These are phyloP conservation scores for Lepidotrigona ventralis DNA, from an alignment of 1,140 invertebrate genomes.

Conservation along the genomic window DNA sequence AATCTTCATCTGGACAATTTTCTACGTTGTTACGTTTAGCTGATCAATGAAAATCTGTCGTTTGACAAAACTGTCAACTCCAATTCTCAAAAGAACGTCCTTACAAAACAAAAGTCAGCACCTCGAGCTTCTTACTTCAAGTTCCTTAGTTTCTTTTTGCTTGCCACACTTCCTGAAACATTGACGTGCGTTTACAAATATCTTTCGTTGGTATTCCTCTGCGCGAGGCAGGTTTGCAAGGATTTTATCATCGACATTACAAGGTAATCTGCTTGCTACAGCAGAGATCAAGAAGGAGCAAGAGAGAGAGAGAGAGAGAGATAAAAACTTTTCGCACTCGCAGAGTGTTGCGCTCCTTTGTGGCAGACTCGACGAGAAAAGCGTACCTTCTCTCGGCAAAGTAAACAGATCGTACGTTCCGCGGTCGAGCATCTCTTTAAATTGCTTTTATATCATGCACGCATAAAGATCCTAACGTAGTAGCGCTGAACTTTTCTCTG, in stretches of 20 bases:
- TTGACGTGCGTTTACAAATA: background rate
- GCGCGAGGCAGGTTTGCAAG: background rate
- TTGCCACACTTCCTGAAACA: background rate
- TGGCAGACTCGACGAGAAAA: background rate
- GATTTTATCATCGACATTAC: conserved; percentile 5
- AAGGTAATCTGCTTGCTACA: background rate
- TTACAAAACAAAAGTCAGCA: no score
- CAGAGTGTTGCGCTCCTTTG: background rate
- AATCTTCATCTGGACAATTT: no score
- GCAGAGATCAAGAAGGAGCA: background rate
- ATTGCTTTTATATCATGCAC: background rate
- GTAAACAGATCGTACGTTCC: conserved; percentile 6
- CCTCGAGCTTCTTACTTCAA: no score
- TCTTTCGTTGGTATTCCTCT: no score
- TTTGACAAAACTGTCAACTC: no score
- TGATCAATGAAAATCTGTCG: no score
- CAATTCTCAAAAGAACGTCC: no score
- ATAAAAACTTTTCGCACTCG: background rate
- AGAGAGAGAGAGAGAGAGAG: background rate
- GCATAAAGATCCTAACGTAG: background rate
- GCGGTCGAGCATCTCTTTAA: background rate
- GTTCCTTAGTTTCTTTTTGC: no score
- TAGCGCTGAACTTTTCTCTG: background rate
- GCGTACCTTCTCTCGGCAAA: background rate
- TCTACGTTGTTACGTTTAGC: no score